Base-by-base conservation (phyloP, 2,113 vertebrate species). In the Octodon degus region DNA sequence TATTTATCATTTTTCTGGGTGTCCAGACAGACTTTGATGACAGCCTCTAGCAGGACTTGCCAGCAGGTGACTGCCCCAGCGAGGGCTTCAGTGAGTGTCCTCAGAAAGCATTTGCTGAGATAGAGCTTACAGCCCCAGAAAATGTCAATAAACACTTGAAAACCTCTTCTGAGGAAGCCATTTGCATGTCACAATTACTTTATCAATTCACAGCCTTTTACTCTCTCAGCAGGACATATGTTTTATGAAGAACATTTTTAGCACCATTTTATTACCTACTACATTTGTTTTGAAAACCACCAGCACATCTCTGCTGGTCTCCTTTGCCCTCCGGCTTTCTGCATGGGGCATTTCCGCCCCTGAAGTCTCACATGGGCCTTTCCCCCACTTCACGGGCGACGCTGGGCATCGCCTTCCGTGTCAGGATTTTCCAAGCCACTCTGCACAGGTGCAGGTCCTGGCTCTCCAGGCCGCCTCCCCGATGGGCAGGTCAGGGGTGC, bases 91-190 rank as follows among this genome's bases (percentile, higher is more conserved):
- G 32, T 16, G 53, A 67, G 32, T 50, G 81, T 62, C 65, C 81
- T 91, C 37, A 12, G 37, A 47, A 91, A 80, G 67, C 90, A 68
- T 43, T 80, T 77, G 74, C 47, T 74, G 90, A 93, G 88, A 30
- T 20, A 34, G 53, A 89, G 65, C 40, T 91, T 89, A 89, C 90
- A 76, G 74, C 40, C 50, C 58, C 58, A 24, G 84, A 87, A 87
- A 76, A 85, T 27, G 76, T 62, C 90, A 67, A 2, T 67, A 70
- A 92, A 72, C 47, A 82, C 65, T 70, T 11, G 37, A 43, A 76
- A 32, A 16, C 63, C 60, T 20, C 22, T 86, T 68, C 65, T 24
- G 32, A 37, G 77, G 91, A 70, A 91, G 88, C 85, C 63, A 8
- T 67, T 72, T 90, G 40, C 82, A 62, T 12, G 30, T 43, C 50